phyloP scores from a whole-genome alignment of 2,888 invertebrate genomes.

The Zygaena filipendulae region DNA sequence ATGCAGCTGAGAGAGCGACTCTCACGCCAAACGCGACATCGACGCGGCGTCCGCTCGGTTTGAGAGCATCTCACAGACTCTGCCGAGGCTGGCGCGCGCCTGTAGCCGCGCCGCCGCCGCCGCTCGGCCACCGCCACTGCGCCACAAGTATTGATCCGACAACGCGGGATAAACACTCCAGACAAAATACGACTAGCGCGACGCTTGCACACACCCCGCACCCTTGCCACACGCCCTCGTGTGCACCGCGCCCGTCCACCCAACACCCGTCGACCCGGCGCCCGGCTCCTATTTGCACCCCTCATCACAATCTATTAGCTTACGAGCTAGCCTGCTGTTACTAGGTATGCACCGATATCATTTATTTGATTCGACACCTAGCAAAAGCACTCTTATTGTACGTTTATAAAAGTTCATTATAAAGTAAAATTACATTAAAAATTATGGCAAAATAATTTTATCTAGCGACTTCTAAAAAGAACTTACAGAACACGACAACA shows the following conservation, averaged over 20 bases:
- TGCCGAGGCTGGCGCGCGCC: slow-evolving; percentile 40
- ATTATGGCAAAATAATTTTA: too few species aligned
- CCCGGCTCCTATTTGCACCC: slow-evolving; percentile 16
- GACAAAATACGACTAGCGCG: slow-evolving; percentile 66
- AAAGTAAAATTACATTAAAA: too few species aligned
- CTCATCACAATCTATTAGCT: slow-evolving; percentile 6
- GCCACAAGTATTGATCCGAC: slow-evolving; percentile 67
- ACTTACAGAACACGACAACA: too few species aligned
- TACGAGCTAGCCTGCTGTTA: slow-evolving; percentile 30
- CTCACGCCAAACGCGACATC: slow-evolving; percentile 65
- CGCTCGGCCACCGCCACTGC: slow-evolving; percentile 62
- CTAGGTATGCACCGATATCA: too few species aligned
- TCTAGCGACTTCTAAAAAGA: too few species aligned
- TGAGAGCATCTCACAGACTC: slow-evolving; percentile 68
- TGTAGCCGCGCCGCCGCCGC: slow-evolving; percentile 60
- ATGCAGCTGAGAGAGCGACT: slow-evolving; percentile 58
- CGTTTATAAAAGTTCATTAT: too few species aligned
- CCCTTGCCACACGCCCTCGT: slow-evolving; percentile 28
- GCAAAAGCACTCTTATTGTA: slow-evolving; percentile 22
- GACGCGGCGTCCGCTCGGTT: slow-evolving; percentile 59
- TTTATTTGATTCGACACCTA: slow-evolving; percentile 10
- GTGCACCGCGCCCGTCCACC: slow-evolving; percentile 39
- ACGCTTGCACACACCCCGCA: slow-evolving; percentile 58
- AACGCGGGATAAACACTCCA: slow-evolving; percentile 67
- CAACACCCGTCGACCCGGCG: slow-evolving; percentile 35